Conservation (phyloP, 2,888 invertebrate species). For the Mythimna pallens region DNA sequence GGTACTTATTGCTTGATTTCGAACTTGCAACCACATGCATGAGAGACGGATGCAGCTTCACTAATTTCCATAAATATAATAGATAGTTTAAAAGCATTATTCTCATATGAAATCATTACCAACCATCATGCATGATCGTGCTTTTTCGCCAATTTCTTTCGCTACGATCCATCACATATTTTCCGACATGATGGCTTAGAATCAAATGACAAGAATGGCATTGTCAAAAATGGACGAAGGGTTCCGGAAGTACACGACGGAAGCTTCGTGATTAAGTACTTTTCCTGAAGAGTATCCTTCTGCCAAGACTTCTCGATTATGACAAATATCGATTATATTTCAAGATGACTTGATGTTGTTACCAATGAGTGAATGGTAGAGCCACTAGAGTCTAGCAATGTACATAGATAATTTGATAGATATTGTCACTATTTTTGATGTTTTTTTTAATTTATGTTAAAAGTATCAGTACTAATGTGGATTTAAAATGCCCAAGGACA, state of each 20-base stretch:
- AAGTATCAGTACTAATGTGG: too few species aligned
- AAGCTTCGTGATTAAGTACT: constrained; percentile 34
- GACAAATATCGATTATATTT: constrained; percentile 27
- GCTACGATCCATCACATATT: constrained; percentile 18
- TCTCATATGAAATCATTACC: neutral
- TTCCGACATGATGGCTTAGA: constrained; percentile 6
- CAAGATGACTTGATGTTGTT: neutral
- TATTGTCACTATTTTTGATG: too few species aligned
- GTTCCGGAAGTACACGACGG: constrained; percentile 32
- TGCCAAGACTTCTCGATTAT: constrained; percentile 17
- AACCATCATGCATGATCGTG: neutral
- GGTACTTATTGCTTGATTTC: too few species aligned
- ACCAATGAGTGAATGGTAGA: neutral
- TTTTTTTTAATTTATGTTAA: too few species aligned
- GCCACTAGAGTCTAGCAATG: too few species aligned
- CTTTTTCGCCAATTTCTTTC: constrained; percentile 12
- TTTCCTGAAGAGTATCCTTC: constrained; percentile 11
- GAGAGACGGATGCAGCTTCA: neutral
- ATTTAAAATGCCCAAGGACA: too few species aligned
- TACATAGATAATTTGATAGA: too few species aligned
- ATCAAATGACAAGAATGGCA: constrained; percentile 36
- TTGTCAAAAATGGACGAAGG: constrained; percentile 32
- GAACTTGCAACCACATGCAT: too few species aligned
- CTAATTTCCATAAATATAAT: neutral
- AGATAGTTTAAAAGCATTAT: neutral